Evolutionary conservation across 2,113 vertebrate genomes (phyloP).

Genomic region (Romanogobio albipinnatus): DNA sequence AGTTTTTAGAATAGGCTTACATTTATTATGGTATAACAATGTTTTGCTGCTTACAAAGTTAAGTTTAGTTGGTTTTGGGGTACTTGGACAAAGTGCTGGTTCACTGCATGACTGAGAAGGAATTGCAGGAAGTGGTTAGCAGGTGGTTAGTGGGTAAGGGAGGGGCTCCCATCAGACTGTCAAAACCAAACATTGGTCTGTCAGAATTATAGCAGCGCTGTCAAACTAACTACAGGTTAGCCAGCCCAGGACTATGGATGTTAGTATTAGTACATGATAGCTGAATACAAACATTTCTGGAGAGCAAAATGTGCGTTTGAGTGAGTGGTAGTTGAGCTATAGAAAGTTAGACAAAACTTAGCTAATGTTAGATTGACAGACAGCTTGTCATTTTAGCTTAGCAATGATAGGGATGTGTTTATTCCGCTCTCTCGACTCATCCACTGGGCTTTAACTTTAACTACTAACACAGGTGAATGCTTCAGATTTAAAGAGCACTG

Average conservation of each 20-base stretch:
- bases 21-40: neutral
- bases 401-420: neutral
- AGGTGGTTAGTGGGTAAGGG: neutral
- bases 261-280: neutral
- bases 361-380: neutral
- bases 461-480: neutral
- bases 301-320: neutral
- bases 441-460: constrained; percentile 10
- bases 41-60: neutral
- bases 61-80: neutral
- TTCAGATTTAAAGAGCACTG: neutral
- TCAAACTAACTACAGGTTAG: neutral
- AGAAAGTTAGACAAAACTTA: constrained; percentile 5
- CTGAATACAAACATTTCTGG: neutral
- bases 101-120: neutral
- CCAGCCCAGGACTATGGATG: neutral
- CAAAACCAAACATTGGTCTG: constrained; percentile 8
- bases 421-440: neutral
- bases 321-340: neutral
- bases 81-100: neutral
- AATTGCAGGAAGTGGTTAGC: constrained; percentile 2
- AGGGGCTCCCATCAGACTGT: neutral
- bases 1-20: neutral
- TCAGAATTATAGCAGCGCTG: neutral
- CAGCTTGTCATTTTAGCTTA: constrained; percentile 29